Percentiles rank a stretch among this genome's conserved stretches.
phyloP scores from a whole-genome alignment of 2,113 vertebrate species.

The Meles meles region DNA sequence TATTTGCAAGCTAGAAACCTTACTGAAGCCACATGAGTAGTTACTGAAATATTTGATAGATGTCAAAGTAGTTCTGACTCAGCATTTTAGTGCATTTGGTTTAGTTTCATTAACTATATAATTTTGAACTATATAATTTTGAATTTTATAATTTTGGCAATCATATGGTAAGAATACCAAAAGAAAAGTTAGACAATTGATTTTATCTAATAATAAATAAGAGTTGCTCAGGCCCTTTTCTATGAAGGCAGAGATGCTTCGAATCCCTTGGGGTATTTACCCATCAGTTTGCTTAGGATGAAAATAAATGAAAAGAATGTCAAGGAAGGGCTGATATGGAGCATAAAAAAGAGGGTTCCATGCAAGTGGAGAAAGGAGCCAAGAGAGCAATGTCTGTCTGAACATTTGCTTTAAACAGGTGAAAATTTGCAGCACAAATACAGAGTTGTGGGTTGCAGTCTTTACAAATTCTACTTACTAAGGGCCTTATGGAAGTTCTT shows the following conservation, averaged over 20 bases:
- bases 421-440: not conserved
- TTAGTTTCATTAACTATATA: constrained; percentile 65
- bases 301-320: not conserved
- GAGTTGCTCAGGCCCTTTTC: not conserved
- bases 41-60: constrained; percentile 60
- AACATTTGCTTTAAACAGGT: not conserved
- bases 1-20: constrained; percentile 58
- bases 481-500: not conserved
- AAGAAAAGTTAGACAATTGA: constrained; percentile 18
- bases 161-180: constrained; percentile 9
- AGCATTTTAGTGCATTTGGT: constrained; percentile 46
- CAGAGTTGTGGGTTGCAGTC: not conserved
- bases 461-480: not conserved
- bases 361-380: not conserved
- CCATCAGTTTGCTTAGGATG: not conserved
- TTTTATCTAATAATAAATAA: constrained; percentile 46
- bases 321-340: not conserved
- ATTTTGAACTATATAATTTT: constrained; percentile 49
- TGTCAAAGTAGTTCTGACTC: constrained; percentile 27
- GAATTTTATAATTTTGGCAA: too few species aligned
- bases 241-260: not conserved
- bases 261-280: not conserved
- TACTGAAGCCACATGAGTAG: constrained; percentile 27
- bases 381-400: not conserved
- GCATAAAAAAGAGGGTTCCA: not conserved